Percentiles rank a stretch among this genome's conserved stretches.
phyloP scores from a whole-genome alignment of 2,797 vertebrate species.

The Thunnus albacares region DNA sequence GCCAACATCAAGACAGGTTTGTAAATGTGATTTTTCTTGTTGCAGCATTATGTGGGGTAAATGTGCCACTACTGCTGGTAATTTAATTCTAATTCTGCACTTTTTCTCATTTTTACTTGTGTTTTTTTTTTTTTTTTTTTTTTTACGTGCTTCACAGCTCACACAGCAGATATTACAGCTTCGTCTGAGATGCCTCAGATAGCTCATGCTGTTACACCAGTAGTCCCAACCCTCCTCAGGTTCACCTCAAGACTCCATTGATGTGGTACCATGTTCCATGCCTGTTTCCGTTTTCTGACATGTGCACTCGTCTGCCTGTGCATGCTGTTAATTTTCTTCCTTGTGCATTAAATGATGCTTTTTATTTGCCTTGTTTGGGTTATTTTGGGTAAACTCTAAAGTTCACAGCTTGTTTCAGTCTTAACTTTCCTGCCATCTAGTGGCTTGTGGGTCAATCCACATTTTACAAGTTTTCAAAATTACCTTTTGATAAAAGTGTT shows the following conservation, averaged over 20 bases:
- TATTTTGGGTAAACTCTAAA: conserved; percentile 17
- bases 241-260: conserved; percentile 53
- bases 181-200: conserved; percentile 37
- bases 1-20: conserved; percentile 44
- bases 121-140: background rate
- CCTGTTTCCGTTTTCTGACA: conserved; percentile 40
- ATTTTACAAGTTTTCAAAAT: conserved; percentile 10
- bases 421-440: conserved; percentile 19
- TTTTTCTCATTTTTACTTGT: conserved; percentile 57
- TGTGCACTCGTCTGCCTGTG: conserved; percentile 59
- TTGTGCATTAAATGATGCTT: conserved; percentile 76
- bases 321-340: conserved; percentile 51
- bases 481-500: conserved; percentile 13
- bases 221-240: conserved; percentile 39
- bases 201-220: conserved; percentile 40
- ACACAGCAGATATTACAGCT: conserved; percentile 43
- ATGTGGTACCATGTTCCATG: conserved; percentile 58
- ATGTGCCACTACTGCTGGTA: conserved; percentile 72
- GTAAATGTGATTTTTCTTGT: conserved; percentile 62
- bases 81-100: conserved; percentile 73
- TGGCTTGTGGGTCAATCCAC: background rate
- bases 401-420: background rate
- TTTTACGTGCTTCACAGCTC: conserved; percentile 28
- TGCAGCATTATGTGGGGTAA: conserved; percentile 59
- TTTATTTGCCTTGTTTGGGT: conserved; percentile 46